A percentile compares a stretch with the other conserved stretches of the same genome.
These are phyloP conservation scores for Brachystomella parvula DNA, from an alignment of 1,140 invertebrate genomes.

Conservation along the genomic window DNA sequence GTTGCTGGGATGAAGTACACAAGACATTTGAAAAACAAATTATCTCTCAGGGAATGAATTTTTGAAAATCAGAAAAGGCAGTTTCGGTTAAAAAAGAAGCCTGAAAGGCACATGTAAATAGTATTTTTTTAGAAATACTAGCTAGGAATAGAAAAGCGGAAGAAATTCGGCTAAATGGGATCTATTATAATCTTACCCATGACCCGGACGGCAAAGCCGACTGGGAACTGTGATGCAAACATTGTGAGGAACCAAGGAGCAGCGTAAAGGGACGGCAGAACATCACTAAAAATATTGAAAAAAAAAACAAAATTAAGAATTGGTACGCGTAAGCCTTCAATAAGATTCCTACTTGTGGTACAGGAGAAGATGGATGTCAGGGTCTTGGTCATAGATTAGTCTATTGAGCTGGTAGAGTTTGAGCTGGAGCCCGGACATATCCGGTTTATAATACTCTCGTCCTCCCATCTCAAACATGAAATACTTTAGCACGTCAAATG, in stretches of 20 bases:
- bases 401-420: constrained; percentile 84
- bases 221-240: constrained; percentile 89
- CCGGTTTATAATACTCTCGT: constrained; percentile 78
- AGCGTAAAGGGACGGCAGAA: constrained; percentile 85
- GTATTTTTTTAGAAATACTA: no score
- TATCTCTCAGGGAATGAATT: neutral
- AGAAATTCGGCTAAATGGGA: no score
- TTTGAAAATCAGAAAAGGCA: constrained; percentile 9
- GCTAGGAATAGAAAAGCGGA: no score
- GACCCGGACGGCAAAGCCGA: constrained; percentile 88
- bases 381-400: constrained; percentile 78
- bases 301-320: no score
- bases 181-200: constrained; percentile 60
- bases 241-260: constrained; percentile 92
- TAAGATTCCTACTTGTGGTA: no score
- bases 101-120: no score
- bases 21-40: no score
- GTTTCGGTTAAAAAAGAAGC: no score
- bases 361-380: constrained; percentile 51
- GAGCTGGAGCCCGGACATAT: constrained; percentile 66
- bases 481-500: constrained; percentile 77
- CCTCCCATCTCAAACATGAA: constrained; percentile 83
- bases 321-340: no score
- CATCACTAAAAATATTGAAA: no score
- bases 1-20: no score